Percentiles rank a stretch among this genome's conserved stretches.
Evolutionary conservation across 2,797 vertebrate species (phyloP).

Genomic region (Coilia nasus): DNA sequence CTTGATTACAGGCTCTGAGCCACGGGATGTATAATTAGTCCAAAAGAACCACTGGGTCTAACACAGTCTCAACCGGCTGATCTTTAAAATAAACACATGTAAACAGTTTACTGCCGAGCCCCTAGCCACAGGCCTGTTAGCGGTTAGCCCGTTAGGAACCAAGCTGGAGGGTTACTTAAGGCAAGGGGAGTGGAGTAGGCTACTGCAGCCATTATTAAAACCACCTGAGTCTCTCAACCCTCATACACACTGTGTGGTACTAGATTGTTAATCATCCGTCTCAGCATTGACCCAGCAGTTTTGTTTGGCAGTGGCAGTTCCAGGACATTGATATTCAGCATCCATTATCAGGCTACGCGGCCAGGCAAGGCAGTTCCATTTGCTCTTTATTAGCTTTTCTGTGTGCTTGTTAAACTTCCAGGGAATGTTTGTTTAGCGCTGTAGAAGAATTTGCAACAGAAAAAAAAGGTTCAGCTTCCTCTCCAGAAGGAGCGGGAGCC

Average conservation of each 20-base stretch:
- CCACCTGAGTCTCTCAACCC: not conserved
- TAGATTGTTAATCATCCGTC: not conserved
- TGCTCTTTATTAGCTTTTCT: constrained; percentile 35
- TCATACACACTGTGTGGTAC: constrained; percentile 9
- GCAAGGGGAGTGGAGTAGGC: constrained; percentile 4
- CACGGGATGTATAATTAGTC: constrained; percentile 30
- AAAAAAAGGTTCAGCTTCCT: constrained; percentile 23
- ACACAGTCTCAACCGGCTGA: not conserved
- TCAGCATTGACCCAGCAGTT: not conserved
- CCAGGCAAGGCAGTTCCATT: constrained; percentile 23
- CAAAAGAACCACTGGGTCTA: not conserved
- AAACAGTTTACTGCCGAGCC: constrained; percentile 24
- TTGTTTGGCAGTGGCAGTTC: not conserved
- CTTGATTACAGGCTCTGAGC: constrained; percentile 21
- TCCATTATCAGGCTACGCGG: not conserved
- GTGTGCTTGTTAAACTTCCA: constrained; percentile 20
- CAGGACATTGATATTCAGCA: not conserved
- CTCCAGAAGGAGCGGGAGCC: not conserved
- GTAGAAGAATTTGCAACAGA: not conserved
- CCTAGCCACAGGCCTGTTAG: constrained; percentile 3
- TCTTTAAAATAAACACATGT: constrained; percentile 36
- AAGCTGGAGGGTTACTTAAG: not conserved
- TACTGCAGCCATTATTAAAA: not conserved
- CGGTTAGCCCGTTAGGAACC: not conserved
- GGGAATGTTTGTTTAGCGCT: constrained; percentile 41